Conservation (phyloP, 2,113 vertebrate species). For the Mormyrus iriodes region DNA sequence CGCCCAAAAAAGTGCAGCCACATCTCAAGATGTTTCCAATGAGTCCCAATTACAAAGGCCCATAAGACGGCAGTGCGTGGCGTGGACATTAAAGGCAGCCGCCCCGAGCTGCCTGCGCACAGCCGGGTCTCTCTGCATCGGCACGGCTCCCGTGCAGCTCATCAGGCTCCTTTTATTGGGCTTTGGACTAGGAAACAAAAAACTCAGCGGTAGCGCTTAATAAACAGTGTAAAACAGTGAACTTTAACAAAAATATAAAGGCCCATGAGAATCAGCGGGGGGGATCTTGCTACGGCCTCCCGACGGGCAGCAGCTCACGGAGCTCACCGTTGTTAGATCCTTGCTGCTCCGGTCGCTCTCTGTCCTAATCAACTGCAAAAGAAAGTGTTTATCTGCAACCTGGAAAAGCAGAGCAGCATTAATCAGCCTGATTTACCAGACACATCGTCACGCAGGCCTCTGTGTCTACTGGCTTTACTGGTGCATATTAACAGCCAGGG, state of each 20-base stretch:
- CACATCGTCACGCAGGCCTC: constrained; percentile 55
- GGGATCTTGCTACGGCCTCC: constrained; percentile 34
- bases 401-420: constrained; percentile 68
- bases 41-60: constrained; percentile 17
- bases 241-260: constrained; percentile 26
- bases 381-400: constrained; percentile 74
- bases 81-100: constrained; percentile 10
- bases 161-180: constrained; percentile 29
- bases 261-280: constrained; percentile 27
- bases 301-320: constrained; percentile 43
- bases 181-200: constrained; percentile 38
- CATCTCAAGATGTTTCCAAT: constrained; percentile 17
- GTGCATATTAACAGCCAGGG: neutral
- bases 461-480: neutral
- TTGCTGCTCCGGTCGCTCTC: constrained; percentile 59
- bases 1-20: constrained; percentile 14
- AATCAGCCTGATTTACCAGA: constrained; percentile 70
- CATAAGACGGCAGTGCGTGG: constrained; percentile 10
- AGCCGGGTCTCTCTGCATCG: constrained; percentile 14
- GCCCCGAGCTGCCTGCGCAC: neutral
- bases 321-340: constrained; percentile 33
- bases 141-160: constrained; percentile 16
- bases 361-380: constrained; percentile 60
- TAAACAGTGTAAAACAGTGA: constrained; percentile 30
- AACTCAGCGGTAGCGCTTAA: constrained; percentile 33